Base-by-base conservation (phyloP, 1,140 invertebrate genomes). In the Berghia stephanieae region DNA sequence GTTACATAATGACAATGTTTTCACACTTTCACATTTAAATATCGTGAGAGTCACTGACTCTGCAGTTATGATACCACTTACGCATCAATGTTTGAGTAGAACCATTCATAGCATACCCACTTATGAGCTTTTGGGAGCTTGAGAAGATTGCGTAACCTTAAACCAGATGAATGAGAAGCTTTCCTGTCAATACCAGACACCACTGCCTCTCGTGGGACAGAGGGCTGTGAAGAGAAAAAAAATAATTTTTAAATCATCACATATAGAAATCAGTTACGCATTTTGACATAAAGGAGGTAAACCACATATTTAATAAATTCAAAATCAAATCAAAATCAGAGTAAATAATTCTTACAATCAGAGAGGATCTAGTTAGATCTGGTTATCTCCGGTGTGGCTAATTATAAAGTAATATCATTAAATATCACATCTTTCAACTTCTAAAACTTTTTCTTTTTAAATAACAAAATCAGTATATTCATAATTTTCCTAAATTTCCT, bases 31-130 rank as follows among this genome's bases (percentile, higher is more conserved):
- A n/a, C n/a, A n/a, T n/a, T n/a, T n/a, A n/a, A n/a, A n/a, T n/a
- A n/a, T n/a, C n/a, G n/a, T n/a, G n/a, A n/a, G n/a, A n/a, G n/a
- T n/a, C n/a, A n/a, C n/a, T n/a, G n/a, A n/a, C n/a, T n/a, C n/a
- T n/a, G n/a, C n/a, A n/a, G n/a, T n/a, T n/a, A n/a, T n/a, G n/a
- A n/a, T n/a, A n/a, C n/a, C n/a, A 90, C 92, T 88, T 90, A 94
- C 93, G 93, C 92, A 89, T 99, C 97, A 82, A 99, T 94, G 86
- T 98, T 98, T 83, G 97, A 99, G 88, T 99, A 99, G 91, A 99
- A 99, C 94, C 97, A 99, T 89, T 99, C 98, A 90, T 97, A 98
- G 87, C 96, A 98, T 1, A 99, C 96, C 96, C 97, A 99, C 91
- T 97, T 98, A 89, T 99, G 97, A 31, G 98, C 98, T 91, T 99